Percentiles rank a stretch among this genome's conserved stretches.
These are phyloP conservation scores for Lydus trimaculatus DNA, from an alignment of 2,888 invertebrate genomes.

Conservation along the genomic window DNA sequence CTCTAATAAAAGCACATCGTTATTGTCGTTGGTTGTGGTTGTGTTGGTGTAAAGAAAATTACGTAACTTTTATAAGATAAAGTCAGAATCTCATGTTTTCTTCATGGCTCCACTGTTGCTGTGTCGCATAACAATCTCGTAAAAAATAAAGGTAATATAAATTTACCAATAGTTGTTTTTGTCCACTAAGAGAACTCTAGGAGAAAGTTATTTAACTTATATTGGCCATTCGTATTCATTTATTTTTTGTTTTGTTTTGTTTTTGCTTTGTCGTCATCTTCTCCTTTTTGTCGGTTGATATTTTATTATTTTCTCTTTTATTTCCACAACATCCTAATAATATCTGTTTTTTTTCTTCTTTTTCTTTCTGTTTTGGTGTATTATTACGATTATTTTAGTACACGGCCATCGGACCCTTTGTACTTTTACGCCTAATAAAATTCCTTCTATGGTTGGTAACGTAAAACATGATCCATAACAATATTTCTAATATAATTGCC, in stretches of 20 bases:
- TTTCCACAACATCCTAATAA: not conserved
- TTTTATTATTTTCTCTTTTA: constrained; percentile 37
- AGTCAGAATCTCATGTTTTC: constrained; percentile 46
- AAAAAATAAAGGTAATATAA: constrained; percentile 51
- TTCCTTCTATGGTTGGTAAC: constrained; percentile 16
- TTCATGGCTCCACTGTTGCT: constrained; percentile 42
- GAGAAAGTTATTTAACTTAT: constrained; percentile 38
- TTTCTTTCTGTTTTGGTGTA: constrained; percentile 25
- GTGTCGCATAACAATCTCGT: constrained; percentile 46
- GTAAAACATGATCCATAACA: constrained; percentile 23
- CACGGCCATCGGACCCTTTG: constrained; percentile 25
- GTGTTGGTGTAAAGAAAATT: constrained; percentile 36
- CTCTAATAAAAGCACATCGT: constrained; percentile 28
- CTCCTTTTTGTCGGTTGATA: constrained; percentile 39
- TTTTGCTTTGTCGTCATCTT: constrained; percentile 33
- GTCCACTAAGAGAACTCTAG: constrained; percentile 32
- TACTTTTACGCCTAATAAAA: constrained; percentile 29
- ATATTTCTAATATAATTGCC: constrained; percentile 10
- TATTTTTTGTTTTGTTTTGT: constrained; percentile 35
- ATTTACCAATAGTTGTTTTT: constrained; percentile 45
- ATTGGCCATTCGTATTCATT: constrained; percentile 45
- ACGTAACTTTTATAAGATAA: constrained; percentile 48
- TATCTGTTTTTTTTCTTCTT: not conserved
- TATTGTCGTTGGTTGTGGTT: constrained; percentile 15
- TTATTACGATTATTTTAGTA: constrained; percentile 30